Conservation (phyloP, 2,888 invertebrate genomes). For the Eurois occulta region DNA sequence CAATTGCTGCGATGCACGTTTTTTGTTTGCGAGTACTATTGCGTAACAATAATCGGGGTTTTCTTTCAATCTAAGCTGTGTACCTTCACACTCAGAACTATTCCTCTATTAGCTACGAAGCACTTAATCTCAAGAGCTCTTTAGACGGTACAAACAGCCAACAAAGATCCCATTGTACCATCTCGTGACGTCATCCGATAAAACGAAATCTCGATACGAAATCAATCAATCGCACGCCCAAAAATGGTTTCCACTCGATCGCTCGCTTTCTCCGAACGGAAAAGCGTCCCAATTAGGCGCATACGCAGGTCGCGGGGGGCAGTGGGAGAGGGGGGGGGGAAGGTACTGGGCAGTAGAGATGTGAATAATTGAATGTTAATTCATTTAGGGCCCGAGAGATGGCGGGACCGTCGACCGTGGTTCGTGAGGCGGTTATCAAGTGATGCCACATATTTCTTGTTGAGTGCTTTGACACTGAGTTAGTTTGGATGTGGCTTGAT, state of each 20-base stretch:
- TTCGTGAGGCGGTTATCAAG: conserved; percentile 63
- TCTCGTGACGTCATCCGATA: conserved; percentile 48
- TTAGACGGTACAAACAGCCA: conserved; percentile 34
- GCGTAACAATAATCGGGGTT: conserved; percentile 13
- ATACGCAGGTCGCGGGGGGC: conserved; percentile 63
- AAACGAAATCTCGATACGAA: conserved; percentile 63
- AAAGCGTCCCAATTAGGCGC: conserved; percentile 83
- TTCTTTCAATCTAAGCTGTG: conserved; percentile 21
- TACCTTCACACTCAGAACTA: conserved; percentile 25
- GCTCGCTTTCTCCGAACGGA: conserved; percentile 85
- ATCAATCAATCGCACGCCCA: conserved; percentile 71
- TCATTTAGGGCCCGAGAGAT: conserved; percentile 71
- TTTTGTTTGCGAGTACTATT: not conserved
- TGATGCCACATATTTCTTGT: conserved; percentile 59
- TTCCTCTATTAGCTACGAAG: conserved; percentile 26
- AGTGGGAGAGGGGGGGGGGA: conserved; percentile 48
- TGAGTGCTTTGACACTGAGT: conserved; percentile 59
- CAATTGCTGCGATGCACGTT: not conserved
- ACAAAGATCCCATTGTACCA: conserved; percentile 44
- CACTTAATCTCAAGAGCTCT: conserved; percentile 46
- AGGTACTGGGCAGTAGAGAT: conserved; percentile 64
- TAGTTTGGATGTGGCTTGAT: conserved; percentile 55
- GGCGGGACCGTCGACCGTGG: conserved; percentile 67
- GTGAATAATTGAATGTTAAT: conserved; percentile 74
- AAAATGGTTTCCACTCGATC: conserved; percentile 80